A percentile compares a stretch with the other conserved stretches of the same genome.
phyloP scores from a whole-genome alignment of 2,797 vertebrate genomes.

The Brachyrhaphis roseni region DNA sequence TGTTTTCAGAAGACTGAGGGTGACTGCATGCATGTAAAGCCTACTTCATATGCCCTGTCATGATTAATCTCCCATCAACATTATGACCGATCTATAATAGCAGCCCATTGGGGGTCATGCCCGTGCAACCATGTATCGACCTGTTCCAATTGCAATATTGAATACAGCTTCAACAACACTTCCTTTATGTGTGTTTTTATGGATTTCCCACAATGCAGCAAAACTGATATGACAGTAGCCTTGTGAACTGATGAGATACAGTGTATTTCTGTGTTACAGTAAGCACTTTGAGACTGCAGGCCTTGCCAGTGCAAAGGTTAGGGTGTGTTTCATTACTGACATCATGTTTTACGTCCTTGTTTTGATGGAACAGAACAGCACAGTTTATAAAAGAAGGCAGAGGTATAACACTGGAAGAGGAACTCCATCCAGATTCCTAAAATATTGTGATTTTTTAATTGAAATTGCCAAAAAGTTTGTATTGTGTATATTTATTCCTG shows the following conservation, averaged over 20 bases:
- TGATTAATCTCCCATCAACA: conserved; percentile 22
- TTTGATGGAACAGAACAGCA: conserved; percentile 8
- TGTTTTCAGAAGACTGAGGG: conserved; percentile 5
- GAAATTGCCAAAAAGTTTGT: neutral
- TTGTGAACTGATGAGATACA: conserved; percentile 39
- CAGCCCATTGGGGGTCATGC: conserved; percentile 28
- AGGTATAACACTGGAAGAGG: neutral
- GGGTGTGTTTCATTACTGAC: conserved; percentile 28
- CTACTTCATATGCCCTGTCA: conserved; percentile 12
- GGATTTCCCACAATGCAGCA: conserved; percentile 60
- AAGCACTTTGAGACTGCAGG: neutral
- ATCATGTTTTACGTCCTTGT: conserved; percentile 52
- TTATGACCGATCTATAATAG: conserved; percentile 30
- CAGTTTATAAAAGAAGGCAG: neutral
- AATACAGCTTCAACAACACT: conserved; percentile 50
- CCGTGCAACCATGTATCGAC: conserved; percentile 47
- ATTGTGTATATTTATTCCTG: neutral
- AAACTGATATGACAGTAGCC: conserved; percentile 37
- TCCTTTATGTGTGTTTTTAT: conserved; percentile 51
- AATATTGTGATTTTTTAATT: neutral
- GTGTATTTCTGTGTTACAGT: neutral
- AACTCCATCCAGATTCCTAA: neutral
- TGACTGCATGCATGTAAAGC: conserved; percentile 12
- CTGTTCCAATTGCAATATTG: conserved; percentile 35
- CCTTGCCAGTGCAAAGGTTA: conserved; percentile 62